Evolutionary conservation across 1,140 invertebrate species (phyloP), one percentile per base, ranked within the genome.

Genomic region (Belonocnema kinseyi): DNA sequence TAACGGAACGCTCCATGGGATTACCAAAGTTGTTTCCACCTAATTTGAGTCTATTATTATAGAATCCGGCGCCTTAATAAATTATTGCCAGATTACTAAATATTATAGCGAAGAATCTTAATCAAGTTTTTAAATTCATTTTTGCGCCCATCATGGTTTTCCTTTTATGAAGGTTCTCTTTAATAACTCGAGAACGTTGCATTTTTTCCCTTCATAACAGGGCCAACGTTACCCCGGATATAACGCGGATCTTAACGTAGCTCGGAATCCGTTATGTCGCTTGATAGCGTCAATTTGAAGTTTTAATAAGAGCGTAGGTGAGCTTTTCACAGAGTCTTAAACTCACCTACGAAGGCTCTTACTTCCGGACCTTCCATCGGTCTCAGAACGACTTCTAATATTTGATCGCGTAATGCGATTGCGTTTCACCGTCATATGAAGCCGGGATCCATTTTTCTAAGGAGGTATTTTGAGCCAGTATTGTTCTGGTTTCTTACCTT

Each of bases 231-330:
- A 66, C 26, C 61, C 54, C 6, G 40, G 40, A 46, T 46, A 13
- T 66, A 66, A 66, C 61, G 61, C 46, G 61, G 61, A 66, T 66
- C 26, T 66, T 33, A 66, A 46, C 61, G 40, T 73, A 73, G 33
- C 21, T 26, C 46, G 50, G 50, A 66, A 66, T 75, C 56, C 56
- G 61, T 75, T 61, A 66, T 11, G 56, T 17, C 21, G 50, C 66
- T 75, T 74, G 75, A 79, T 76, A 70, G 73, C 72, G 58, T 80
- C 78, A 79, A 81, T 83, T 85, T 72, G 80, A 77, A 73, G 77
- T 79, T 85, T 66, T 81, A 80, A 83, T 82, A 79, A 82, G 75
- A 83, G 75, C 72, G 75, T 72, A 76, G 74, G 61, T 46, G 53
- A 70, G 71, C 73, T 79, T 80, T 79, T 78, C 74, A 83, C 80